These are phyloP conservation scores for Chitala chitala DNA, from an alignment of 2,113 vertebrate genomes.

Conservation along the genomic window DNA sequence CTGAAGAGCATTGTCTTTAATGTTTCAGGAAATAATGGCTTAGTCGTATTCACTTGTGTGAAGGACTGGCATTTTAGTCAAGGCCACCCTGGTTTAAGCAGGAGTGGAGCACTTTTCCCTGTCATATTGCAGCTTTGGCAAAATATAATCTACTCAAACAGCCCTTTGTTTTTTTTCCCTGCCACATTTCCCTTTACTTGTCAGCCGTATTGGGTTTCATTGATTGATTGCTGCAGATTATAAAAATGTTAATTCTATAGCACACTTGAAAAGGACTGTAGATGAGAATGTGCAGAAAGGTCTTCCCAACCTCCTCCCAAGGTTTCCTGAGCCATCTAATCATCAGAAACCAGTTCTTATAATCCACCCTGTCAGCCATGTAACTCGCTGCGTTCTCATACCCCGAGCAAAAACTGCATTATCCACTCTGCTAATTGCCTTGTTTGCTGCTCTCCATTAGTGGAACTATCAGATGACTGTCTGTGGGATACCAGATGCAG, in stretches of 20 bases:
- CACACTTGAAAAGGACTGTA: slow-evolving; percentile 55
- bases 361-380: slow-evolving; percentile 52
- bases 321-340: slow-evolving; percentile 52
- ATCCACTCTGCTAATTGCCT: slow-evolving; percentile 35
- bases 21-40: background rate
- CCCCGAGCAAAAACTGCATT: slow-evolving; percentile 33
- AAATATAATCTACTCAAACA: slow-evolving; percentile 29
- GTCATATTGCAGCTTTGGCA: slow-evolving; percentile 43
- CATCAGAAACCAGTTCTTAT: slow-evolving; percentile 56
- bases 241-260: slow-evolving; percentile 45
- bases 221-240: slow-evolving; percentile 46
- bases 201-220: slow-evolving; percentile 39
- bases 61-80: slow-evolving; percentile 21
- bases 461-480: slow-evolving; percentile 26
- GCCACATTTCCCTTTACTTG: slow-evolving; percentile 39
- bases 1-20: slow-evolving; percentile 7
- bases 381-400: slow-evolving; percentile 11
- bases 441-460: slow-evolving; percentile 36
- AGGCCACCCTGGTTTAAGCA: slow-evolving; percentile 28
- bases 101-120: slow-evolving; percentile 33
- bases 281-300: slow-evolving; percentile 35
- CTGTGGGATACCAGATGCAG: slow-evolving; percentile 23
- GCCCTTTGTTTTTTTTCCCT: slow-evolving; percentile 32
- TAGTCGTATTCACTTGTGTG: background rate
- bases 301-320: slow-evolving; percentile 48